Evolutionary conservation across 2,797 vertebrate genomes (phyloP).

Genomic region (Tangara arthus): DNA sequence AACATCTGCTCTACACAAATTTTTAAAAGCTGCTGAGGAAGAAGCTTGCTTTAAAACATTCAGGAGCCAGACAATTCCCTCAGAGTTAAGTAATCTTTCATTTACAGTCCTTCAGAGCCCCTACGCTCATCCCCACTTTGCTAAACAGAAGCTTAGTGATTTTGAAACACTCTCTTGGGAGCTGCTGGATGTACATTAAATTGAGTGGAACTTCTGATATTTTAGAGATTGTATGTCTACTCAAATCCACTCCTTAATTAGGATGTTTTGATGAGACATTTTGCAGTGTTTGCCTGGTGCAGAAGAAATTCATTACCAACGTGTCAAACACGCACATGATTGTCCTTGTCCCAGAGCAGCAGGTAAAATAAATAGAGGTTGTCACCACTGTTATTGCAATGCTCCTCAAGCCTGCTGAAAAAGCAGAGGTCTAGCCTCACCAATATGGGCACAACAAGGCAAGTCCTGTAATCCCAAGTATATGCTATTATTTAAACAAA

Average conservation of each 20-base stretch:
- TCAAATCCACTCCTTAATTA: constrained; percentile 49
- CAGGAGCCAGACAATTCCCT: constrained; percentile 10
- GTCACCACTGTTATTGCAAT: not conserved
- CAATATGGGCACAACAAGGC: not conserved
- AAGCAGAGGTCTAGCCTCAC: not conserved
- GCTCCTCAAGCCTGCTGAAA: not conserved
- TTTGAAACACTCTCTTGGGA: constrained; percentile 48
- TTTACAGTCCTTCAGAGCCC: constrained; percentile 51
- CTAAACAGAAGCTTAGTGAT: constrained; percentile 58
- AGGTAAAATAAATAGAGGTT: constrained; percentile 41
- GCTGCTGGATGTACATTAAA: constrained; percentile 42
- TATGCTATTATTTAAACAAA: not conserved
- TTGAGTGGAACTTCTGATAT: constrained; percentile 63
- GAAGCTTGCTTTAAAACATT: constrained; percentile 12
- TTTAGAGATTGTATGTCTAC: constrained; percentile 43
- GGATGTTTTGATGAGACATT: constrained; percentile 44
- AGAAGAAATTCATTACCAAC: constrained; percentile 48
- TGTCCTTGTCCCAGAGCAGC: constrained; percentile 29
- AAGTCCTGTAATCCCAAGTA: not conserved
- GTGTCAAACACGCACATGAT: not conserved
- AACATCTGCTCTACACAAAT: not conserved
- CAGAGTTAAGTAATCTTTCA: constrained; percentile 46
- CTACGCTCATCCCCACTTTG: not conserved
- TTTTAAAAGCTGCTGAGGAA: not conserved
- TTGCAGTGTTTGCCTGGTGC: not conserved